A percentile compares a stretch with the other conserved stretches of the same genome.
These are phyloP conservation scores for Rhabdornis inornatus DNA, from an alignment of 2,113 vertebrate species.

Conservation along the genomic window DNA sequence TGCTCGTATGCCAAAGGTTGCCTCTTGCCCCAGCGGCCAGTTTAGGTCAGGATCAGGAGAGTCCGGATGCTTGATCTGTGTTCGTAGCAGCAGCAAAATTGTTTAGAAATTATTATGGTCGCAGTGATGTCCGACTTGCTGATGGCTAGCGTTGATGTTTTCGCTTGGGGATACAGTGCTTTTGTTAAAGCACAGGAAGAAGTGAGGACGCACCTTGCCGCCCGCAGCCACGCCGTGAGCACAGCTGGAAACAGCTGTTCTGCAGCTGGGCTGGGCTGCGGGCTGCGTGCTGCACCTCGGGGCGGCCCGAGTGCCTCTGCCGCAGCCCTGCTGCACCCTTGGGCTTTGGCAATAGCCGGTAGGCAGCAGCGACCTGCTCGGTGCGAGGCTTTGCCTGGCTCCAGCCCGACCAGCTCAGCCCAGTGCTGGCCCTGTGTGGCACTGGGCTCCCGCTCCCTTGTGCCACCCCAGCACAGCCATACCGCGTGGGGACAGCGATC, in stretches of 20 bases:
- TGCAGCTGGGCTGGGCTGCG: not conserved
- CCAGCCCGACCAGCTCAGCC: rapidly evolving
- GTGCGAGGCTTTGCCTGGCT: not conserved
- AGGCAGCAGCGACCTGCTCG: not conserved
- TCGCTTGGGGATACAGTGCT: not conserved
- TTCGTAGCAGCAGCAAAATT: not conserved
- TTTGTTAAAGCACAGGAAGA: not conserved
- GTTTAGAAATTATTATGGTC: rapidly evolving
- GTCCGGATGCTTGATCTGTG: not conserved
- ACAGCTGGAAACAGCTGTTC: not conserved
- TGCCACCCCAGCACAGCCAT: not conserved
- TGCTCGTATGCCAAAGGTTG: not conserved
- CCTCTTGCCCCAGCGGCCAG: not conserved
- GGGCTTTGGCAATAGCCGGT: not conserved
- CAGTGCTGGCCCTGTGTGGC: not conserved
- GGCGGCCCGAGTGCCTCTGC: not conserved
- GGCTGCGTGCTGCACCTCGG: rapidly evolving
- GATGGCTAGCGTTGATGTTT: not conserved
- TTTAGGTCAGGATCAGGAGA: not conserved
- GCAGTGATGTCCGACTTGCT: not conserved
- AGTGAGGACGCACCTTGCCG: not conserved
- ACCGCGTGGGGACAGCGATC: not conserved
- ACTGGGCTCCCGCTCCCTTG: not conserved
- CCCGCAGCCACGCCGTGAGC: rapidly evolving
- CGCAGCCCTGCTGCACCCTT: not conserved